Base-by-base conservation (phyloP, 2,113 vertebrate genomes). In the Chamaetylas fuelleborni region DNA sequence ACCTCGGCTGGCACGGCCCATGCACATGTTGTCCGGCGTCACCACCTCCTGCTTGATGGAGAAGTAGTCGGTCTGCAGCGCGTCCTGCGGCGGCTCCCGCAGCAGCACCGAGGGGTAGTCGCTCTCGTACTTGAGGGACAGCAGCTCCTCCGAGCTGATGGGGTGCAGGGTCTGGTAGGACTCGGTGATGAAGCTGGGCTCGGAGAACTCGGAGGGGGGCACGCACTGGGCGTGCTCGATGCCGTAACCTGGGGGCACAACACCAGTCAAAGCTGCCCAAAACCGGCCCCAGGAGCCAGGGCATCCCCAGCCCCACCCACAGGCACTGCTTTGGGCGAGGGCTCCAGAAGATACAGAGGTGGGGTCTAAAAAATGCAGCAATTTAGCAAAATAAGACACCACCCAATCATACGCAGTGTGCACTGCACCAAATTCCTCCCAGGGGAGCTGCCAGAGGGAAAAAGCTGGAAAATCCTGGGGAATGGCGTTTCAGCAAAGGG, bases 111-210 rank as follows among this genome's bases (percentile, higher is more conserved):
- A 97, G 19, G 99, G 98, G 57, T 99, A 99, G 26, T 99, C 99
- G 11, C 97, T 99, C 98, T 99, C 99, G 8, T 99, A 99, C 97
- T 99, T 99, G 97, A 99, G 98, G 67, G 99, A 99, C 88, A 99
- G 98, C 89, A 99, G 98, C 94, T 99, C 99, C 97, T 99, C 99
- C 0, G 99, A 99, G 97, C 99, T 99, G 98, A 99, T 99, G 89
- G 99, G 99, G 91, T 99, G 99, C 47, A 99, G 99, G 1, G 99
- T 99, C 98, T 99, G 99, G 97, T 99, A 99, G 81, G 99, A 99
- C 97, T 99, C 99, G 4, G 99, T 99, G 98, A 99, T 99, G 98
- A 99, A 99, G 97, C 99, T 99, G 36, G 99, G 99, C 97, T 99
- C 99, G 0, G 99, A 99, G 98, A 99, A 99, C 96, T 99, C 99